Conservation (phyloP, 1,140 invertebrate species). For the Asobara japonica region DNA sequence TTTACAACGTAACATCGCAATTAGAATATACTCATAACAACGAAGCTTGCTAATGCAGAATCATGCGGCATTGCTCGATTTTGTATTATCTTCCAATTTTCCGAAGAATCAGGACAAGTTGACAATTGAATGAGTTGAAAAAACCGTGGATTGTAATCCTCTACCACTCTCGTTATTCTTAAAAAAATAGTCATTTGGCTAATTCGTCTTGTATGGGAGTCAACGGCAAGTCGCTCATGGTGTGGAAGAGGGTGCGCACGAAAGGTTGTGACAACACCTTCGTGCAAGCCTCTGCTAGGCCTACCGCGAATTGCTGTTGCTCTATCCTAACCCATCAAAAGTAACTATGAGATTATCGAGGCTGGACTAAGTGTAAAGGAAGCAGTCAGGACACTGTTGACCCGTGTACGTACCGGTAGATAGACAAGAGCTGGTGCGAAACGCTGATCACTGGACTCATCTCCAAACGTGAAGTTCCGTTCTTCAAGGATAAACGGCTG, state of each 20-base stretch:
- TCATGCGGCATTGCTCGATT: background rate
- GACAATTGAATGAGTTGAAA: background rate
- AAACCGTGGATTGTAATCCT: background rate
- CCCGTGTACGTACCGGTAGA: slow-evolving; percentile 86
- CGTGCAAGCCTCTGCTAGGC: too few species aligned
- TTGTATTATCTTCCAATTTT: background rate
- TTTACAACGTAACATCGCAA: slow-evolving; percentile 51
- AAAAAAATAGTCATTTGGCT: background rate
- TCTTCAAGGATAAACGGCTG: slow-evolving; percentile 87
- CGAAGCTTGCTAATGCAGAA: slow-evolving; percentile 31
- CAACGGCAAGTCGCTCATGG: too few species aligned
- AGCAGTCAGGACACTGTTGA: slow-evolving; percentile 82
- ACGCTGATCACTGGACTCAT: slow-evolving; percentile 53
- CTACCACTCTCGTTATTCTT: background rate
- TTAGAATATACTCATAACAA: slow-evolving; percentile 55
- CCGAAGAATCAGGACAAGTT: background rate
- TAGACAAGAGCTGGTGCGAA: slow-evolving; percentile 91
- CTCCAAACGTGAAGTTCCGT: slow-evolving; percentile 47
- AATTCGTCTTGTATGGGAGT: background rate
- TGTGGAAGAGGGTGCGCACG: too few species aligned
- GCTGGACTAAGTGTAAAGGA: slow-evolving; percentile 93
- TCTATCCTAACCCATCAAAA: background rate
- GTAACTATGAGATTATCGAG: slow-evolving; percentile 58
- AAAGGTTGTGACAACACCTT: too few species aligned
- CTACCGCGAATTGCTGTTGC: background rate